Base-by-base conservation (phyloP, 2,888 invertebrate genomes). In the Pterostichus niger region DNA sequence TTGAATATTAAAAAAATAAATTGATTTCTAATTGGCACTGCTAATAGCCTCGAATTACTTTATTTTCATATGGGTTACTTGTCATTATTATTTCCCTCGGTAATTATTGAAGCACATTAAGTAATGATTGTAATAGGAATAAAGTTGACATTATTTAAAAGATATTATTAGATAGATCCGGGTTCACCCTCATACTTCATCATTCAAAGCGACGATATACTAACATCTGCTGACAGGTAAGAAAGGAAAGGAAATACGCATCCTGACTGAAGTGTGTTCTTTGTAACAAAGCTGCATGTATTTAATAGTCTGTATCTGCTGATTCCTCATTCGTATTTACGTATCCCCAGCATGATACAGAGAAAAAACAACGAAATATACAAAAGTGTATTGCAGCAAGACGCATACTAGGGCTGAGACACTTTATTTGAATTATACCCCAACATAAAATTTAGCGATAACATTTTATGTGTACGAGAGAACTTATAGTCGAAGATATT, bases 401-500 rank as follows among this genome's bases (percentile, higher is more conserved):
- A 73, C 81, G 71, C 49, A 75, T 75, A 59, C 46, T 11, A 15
- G 46, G 59, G 61, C 61, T 82, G 75, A 75, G 61, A 82, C 49
- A 82, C 44, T 82, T 82, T 82, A 82, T 82, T 82, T 82, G 82
- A 82, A 61, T 75, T 82, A 82, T 82, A 33, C 52, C 46, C 75
- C 59, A 13, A 75, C 82, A 79, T 82, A 82, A 82, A 82, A 82
- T 75, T 73, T 31, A 59, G 75, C 59, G 82, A 82, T 82, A 82
- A 82, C 82, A 82, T 82, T 82, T 82, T 82, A 82, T 82, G 75
- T 52, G 75, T 49, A 4, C 13, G 6, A 33, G n/a, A 75, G 40
- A 75, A 75, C 49, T 71, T 75, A 52, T 49, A 52, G 31, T 13
- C 11, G 13, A 31, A 49, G 49, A 75, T 82, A 75, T 75, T 33